Evolutionary conservation across 2,797 vertebrate species (phyloP).

Genomic region (Platyrinchus mystaceus): DNA sequence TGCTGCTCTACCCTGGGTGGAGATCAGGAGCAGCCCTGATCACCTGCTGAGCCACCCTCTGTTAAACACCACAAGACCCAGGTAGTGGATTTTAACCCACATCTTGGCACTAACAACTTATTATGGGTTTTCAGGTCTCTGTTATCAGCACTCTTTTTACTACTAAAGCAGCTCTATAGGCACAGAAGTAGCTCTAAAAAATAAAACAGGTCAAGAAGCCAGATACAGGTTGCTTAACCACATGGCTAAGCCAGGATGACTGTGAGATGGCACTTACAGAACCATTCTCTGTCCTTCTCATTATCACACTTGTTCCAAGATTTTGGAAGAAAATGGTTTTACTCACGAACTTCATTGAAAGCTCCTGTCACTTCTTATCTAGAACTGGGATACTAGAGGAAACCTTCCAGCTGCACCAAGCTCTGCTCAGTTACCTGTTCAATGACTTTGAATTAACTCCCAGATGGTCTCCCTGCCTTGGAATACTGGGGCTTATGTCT

Average conservation of each 20-base stretch:
- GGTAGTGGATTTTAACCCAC: not conserved
- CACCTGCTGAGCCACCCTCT: not conserved
- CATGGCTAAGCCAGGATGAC: rapidly evolving
- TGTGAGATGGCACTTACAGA: not conserved
- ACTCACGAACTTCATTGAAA: not conserved
- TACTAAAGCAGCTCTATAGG: not conserved
- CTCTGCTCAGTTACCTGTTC: not conserved
- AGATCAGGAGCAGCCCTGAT: not conserved
- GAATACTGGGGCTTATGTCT: not conserved
- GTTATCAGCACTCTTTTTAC: not conserved
- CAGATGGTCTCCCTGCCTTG: not conserved
- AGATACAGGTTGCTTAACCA: not conserved
- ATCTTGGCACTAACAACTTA: too few relatives aligned
- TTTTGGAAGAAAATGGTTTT: not conserved
- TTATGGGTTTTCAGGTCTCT: not conserved
- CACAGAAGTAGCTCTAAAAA: not conserved
- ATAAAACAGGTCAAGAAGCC: rapidly evolving
- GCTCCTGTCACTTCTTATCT: not conserved
- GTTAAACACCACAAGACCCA: not conserved
- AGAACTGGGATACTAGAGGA: not conserved
- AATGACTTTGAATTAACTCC: not conserved
- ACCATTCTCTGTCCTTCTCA: not conserved
- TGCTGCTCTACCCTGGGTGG: not conserved
- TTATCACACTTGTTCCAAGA: rapidly evolving
- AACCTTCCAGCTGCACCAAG: not conserved